These are phyloP conservation scores for Enteromius afrohamiltoni DNA, from an alignment of 2,797 vertebrate genomes.

Conservation along the genomic window DNA sequence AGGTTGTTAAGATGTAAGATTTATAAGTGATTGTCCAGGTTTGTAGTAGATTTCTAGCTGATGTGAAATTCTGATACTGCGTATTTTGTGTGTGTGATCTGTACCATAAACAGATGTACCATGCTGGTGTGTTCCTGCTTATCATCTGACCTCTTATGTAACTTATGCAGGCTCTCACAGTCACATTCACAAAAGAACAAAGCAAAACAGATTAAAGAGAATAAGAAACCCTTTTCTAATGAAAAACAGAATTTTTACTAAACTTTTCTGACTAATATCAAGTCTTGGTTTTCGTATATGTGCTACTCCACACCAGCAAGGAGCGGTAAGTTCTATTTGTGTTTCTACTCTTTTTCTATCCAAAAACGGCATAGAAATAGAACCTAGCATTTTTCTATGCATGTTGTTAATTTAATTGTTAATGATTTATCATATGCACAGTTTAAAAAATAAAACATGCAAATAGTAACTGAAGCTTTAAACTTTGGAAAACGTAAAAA, in stretches of 20 bases:
- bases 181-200: conserved; percentile 26
- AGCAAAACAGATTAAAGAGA: conserved; percentile 15
- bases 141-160: conserved; percentile 28
- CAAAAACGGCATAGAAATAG: background rate
- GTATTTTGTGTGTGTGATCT: background rate
- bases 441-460: no score
- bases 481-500: background rate
- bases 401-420: background rate
- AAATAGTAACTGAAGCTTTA: background rate
- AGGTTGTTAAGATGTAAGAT: background rate
- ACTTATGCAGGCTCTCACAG: conserved; percentile 1
- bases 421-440: background rate
- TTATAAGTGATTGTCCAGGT: background rate
- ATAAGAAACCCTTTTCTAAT: background rate
- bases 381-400: no score
- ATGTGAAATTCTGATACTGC: conserved; percentile 25
- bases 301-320: background rate
- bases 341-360: background rate
- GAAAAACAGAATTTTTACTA: conserved; percentile 20
- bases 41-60: conserved; percentile 7
- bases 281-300: background rate
- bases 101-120: conserved; percentile 38
- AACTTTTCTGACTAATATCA: background rate
- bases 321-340: background rate
- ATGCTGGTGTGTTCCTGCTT: conserved; percentile 1